phyloP scores from a whole-genome alignment of 1,140 invertebrate genomes.

The Mycetomoellerius zeteki region DNA sequence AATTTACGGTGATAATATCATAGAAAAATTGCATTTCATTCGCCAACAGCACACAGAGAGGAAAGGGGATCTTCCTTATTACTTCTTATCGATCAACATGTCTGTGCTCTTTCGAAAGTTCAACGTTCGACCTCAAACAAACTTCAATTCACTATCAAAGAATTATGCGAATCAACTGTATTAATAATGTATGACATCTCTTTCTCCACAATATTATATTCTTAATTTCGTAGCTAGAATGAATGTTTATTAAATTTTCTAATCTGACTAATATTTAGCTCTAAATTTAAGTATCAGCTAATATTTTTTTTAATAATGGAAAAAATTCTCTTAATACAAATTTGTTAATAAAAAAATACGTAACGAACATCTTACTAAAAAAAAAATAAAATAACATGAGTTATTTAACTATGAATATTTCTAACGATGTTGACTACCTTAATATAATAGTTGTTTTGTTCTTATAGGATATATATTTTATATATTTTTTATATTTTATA shows the following conservation, averaged over 20 bases:
- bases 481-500: background rate
- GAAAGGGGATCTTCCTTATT: conserved; percentile 66
- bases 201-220: background rate
- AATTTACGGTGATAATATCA: conserved; percentile 81
- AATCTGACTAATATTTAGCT: background rate
- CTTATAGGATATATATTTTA: background rate
- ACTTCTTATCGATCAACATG: conserved; percentile 74
- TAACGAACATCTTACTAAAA: background rate
- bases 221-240: background rate
- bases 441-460: background rate
- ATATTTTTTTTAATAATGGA: background rate
- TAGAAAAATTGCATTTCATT: conserved; percentile 81
- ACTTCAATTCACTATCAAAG: conserved; percentile 28
- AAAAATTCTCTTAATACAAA: background rate
- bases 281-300: background rate
- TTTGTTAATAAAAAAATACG: background rate
- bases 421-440: background rate
- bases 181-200: conserved; percentile 4
- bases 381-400: background rate
- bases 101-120: conserved; percentile 1
- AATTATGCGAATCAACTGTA: background rate
- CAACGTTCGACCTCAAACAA: conserved; percentile 35
- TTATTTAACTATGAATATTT: background rate
- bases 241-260: background rate
- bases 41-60: conserved; percentile 14